Evolutionary conservation across 2,888 invertebrate genomes (phyloP).

Genomic region (Prosapia bicincta): DNA sequence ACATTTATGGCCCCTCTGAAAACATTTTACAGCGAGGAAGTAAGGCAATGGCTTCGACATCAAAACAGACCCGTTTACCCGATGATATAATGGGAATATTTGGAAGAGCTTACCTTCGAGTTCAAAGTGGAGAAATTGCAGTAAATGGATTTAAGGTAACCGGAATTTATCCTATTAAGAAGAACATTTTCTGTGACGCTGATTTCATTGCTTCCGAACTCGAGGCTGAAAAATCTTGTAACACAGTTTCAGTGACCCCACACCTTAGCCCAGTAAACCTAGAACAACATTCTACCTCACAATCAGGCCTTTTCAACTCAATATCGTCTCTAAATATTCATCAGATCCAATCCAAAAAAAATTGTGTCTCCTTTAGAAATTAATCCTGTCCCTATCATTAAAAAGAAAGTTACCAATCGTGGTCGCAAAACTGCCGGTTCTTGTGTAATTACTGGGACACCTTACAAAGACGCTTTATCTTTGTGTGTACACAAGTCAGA

Average conservation of each 20-base stretch:
- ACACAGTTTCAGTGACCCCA: no score
- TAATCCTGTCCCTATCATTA: neutral
- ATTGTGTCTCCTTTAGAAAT: neutral
- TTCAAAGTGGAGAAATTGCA: no score
- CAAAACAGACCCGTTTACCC: neutral
- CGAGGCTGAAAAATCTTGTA: no score
- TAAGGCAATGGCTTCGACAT: no score
- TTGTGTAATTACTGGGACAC: no score
- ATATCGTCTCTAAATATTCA: neutral
- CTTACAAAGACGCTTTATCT: no score
- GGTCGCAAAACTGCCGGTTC: no score
- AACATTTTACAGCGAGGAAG: slow-evolving; percentile 31
- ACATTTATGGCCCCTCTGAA: slow-evolving; percentile 13
- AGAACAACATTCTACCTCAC: neutral
- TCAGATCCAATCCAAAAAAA: neutral
- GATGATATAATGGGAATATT: neutral
- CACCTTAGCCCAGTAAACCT: no score
- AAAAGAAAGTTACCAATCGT: slow-evolving; percentile 30
- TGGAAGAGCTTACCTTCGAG: neutral
- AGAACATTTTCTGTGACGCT: neutral
- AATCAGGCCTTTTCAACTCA: neutral
- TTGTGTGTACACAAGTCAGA: no score
- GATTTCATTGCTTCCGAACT: no score
- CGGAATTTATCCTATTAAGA: neutral
- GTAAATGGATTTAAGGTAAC: no score